Evolutionary conservation across 2,113 vertebrate species (phyloP), one percentile per base, ranked within the genome.

Genomic region (Tor tambroides): DNA sequence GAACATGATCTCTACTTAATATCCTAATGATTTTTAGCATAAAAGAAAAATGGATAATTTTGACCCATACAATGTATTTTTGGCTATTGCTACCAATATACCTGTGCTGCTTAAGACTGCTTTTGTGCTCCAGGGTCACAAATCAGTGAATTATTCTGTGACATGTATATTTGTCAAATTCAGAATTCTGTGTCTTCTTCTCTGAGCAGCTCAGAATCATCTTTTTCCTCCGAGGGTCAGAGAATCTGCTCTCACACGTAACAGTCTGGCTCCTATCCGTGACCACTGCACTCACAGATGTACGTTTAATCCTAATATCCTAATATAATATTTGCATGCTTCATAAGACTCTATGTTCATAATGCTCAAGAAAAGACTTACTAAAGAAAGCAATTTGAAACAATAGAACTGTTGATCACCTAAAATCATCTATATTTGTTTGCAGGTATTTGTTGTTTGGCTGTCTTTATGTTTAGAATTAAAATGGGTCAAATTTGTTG

Each of bases 271-370:
- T 89, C 95, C 95, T 3, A 92, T 96, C 91, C 90, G 93, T 41
- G 92, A 94, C 85, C 93, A 94, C 91, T 94, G 91, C 88, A 93
- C 92, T 90, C 95, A 94, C 85, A 96, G 94, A 92, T 94, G 96
- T 97, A 95, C 96, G 96, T 63, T 38, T 74, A 54, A n/a, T 15
- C 15, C 2, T 69, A 9, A 2, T 26, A 26, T 19, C 8, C 21
- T 71, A 9, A 63, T 15, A 10, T 49, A 10, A 43, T 35, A 12
- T 12, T 28, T 74, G 2, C 35, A 51, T 35, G 15, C n/a, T 41
- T 46, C 41, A 35, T 51, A 21, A 83, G 65, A 35, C 15, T 8
- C 9, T 9, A 0, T 38, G 35, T 41, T 12, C 69, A 41, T 72
- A 21, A 41, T 72, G 69, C 69, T 72, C 19, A 35, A 71, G 7